phyloP scores from a whole-genome alignment of 2,113 vertebrate genomes.

The Pantherophis guttatus region DNA sequence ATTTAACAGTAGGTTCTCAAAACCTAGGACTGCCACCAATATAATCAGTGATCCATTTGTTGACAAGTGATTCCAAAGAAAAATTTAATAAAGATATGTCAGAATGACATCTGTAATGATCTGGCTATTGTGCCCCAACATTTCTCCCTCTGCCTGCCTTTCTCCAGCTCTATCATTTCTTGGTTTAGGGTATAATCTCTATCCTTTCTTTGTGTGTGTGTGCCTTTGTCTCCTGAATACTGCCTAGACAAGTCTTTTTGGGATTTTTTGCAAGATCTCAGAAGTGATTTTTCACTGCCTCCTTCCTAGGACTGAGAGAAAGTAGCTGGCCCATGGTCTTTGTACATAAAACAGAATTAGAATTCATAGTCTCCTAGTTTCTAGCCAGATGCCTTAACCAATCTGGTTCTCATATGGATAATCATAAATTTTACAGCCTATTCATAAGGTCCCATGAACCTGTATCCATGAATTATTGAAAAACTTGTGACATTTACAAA shows the following conservation, averaged over 20 bases:
- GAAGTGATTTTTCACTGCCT: not conserved
- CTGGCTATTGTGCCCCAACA: not conserved
- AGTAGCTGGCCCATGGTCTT: not conserved
- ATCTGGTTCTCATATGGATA: not conserved
- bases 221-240: not conserved
- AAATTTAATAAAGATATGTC: not conserved
- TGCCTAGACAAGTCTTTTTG: not conserved
- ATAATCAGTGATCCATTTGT: not conserved
- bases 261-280: not conserved
- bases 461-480: not conserved
- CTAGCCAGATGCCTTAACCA: not conserved
- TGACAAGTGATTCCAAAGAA: not conserved
- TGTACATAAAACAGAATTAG: not conserved
- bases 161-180: not conserved
- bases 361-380: not conserved
- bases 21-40: too few relatives aligned
- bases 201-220: not conserved
- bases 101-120: not conserved
- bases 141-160: not conserved
- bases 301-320: not conserved
- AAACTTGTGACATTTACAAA: not conserved
- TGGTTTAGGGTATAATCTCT: not conserved
- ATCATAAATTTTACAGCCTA: not conserved
- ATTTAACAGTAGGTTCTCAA: not conserved
- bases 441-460: not conserved